Conservation (phyloP, 1,140 invertebrate species). For the Bombus consobrinus region DNA sequence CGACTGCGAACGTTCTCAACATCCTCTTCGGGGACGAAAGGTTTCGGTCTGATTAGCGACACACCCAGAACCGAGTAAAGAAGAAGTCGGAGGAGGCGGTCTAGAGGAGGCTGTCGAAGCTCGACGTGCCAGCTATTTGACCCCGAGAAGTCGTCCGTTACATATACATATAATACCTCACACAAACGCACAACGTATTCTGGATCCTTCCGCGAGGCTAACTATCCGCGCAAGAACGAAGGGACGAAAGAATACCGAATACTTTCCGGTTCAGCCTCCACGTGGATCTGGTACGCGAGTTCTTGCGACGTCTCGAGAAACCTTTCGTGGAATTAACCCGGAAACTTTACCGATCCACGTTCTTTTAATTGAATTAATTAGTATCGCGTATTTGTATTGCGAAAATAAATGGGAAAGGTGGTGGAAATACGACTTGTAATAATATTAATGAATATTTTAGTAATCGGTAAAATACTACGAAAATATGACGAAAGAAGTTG, state of each 20-base stretch:
- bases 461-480: too few relatives aligned
- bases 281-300: not conserved
- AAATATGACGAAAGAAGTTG: too few relatives aligned
- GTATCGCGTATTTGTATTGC: too few relatives aligned
- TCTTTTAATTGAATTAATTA: not conserved
- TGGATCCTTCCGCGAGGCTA: constrained; percentile 50
- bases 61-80: not conserved
- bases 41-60: constrained; percentile 32
- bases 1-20: not conserved
- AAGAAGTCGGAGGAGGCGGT: constrained; percentile 4
- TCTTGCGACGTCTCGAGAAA: not conserved
- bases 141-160: constrained; percentile 45
- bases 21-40: not conserved
- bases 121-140: constrained; percentile 51
- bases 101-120: constrained; percentile 39
- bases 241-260: constrained; percentile 46
- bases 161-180: constrained; percentile 38
- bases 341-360: not conserved
- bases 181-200: constrained; percentile 13
- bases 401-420: too few relatives aligned
- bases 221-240: constrained; percentile 50
- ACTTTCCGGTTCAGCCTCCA: constrained; percentile 40
- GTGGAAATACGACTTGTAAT: too few relatives aligned
- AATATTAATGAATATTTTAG: too few relatives aligned
- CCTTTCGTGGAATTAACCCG: not conserved